Evolutionary conservation across 1,140 invertebrate species (phyloP), one percentile per base, ranked within the genome.

Genomic region (Galleria mellonella): DNA sequence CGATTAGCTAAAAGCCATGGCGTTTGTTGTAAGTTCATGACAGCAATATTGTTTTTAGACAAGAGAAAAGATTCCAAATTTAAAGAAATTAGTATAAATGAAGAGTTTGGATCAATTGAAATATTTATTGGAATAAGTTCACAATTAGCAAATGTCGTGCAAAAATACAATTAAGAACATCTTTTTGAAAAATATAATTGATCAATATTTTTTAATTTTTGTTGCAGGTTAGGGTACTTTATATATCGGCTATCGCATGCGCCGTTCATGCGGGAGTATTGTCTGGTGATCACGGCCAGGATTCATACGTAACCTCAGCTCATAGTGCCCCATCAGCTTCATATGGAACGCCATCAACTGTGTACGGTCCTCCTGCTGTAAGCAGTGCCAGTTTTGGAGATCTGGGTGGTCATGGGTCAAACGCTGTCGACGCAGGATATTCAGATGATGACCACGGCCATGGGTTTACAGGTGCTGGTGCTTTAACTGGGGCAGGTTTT

Each of bases 1-100:
- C 82, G 82, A 52, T 82, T 85, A 85, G 81, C 81, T 85, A 83
- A 72, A 57, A 85, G 81, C 78, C 81, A 85, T 85, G 76, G 73
- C 70, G 55, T 82, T 82, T 72, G 58, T 82, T 77, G 81, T 85
- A 74, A 83, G 81, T 85, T 36, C 32, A 56, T 43, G 11, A 36
- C 28, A 55, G 1, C n/a, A 3, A 3, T 3, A 23, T 3, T 6
- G 6, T 23, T 3, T 23, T 23, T 3, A 3, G 6, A 23, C 17
- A 23, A 23, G 17, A 23, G 6, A 23, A 23, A 23, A 23, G 17
- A 23, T 3, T 30, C n/a, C n/a, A n/a, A n/a, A n/a, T n/a, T n/a
- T n/a, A n/a, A n/a, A n/a, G n/a, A n/a, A n/a, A n/a, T n/a, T n/a
- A n/a, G n/a, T n/a, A n/a, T n/a, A n/a, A n/a, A n/a, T n/a, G n/a